These are phyloP conservation scores for Trematomus bernacchii DNA, from an alignment of 2,797 vertebrate species.

Conservation along the genomic window DNA sequence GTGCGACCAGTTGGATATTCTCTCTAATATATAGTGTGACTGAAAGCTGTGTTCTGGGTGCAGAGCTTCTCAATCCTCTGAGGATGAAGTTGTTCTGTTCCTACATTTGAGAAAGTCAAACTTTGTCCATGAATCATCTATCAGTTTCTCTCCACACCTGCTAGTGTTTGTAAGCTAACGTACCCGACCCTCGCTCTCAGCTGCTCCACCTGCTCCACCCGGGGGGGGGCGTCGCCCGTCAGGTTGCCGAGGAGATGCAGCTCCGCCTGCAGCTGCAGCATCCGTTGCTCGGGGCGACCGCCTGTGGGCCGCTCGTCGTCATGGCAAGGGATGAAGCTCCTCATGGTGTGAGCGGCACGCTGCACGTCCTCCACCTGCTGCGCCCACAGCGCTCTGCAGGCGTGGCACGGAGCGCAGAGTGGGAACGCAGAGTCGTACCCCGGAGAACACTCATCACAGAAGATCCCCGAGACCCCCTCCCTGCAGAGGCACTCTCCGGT, in stretches of 20 bases:
- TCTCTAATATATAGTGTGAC: too few species aligned
- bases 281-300: constrained; percentile 63
- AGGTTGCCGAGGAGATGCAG: constrained; percentile 79
- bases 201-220: constrained; percentile 79
- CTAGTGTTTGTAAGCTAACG: too few species aligned
- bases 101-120: too few species aligned
- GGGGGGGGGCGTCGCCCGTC: constrained; percentile 66
- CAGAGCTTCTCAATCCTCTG: too few species aligned
- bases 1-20: too few species aligned
- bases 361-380: constrained; percentile 76
- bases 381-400: constrained; percentile 86
- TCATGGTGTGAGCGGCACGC: constrained; percentile 66
- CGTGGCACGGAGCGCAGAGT: constrained; percentile 85
- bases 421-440: constrained; percentile 86
- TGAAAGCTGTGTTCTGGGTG: too few species aligned
- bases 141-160: too few species aligned
- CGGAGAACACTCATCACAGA: constrained; percentile 84
- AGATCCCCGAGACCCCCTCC: constrained; percentile 80
- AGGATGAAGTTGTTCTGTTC: too few species aligned
- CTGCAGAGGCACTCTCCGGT: constrained; percentile 87
- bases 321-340: constrained; percentile 51
- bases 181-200: constrained; percentile 60
- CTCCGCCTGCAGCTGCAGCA: constrained; percentile 79
- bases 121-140: too few species aligned
- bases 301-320: constrained; percentile 38